Evolutionary conservation across 2,888 invertebrate genomes (phyloP), one percentile per base, ranked within the genome.

Genomic region (Polietes domitor): DNA sequence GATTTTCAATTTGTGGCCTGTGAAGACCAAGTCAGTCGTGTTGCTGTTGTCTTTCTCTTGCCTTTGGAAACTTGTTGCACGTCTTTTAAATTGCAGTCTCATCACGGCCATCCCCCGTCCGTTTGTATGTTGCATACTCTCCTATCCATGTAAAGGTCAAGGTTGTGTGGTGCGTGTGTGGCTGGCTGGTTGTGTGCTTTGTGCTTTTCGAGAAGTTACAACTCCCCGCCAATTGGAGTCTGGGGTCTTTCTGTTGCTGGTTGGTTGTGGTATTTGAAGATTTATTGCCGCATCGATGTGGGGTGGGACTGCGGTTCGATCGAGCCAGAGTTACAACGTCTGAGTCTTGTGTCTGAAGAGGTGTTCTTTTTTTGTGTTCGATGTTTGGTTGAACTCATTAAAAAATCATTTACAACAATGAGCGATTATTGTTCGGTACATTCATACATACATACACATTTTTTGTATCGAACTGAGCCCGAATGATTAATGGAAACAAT

Each of bases 61-160:
- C 21, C 37, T 19, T 70, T 63, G 5, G 65, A 82, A 83, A 83
- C 82, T 61, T 76, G 83, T 79, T 73, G 73, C 76, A n/a, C n/a
- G 68, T 73, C 61, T 43, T 17, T 41, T 37, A 68, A 61, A 68
- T 70, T 75, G 37, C 61, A 61, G 74, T 43, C 61, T 58, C 79
- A 74, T 32, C 76, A 58, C 71, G 43, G 50, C 19, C 21, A 76
- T 15, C 0, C n/a, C n/a, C n/a, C 61, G n/a, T 47, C 41, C n/a
- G 47, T 47, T 50, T n/a, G n/a, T n/a, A n/a, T n/a, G n/a, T n/a
- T n/a, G n/a, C 24, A 65, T 15, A 10, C n/a, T 21, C 41, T 15
- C 28, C 61, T 41, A 61, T 71, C 12, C 55, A 53, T 74, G 74
- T 74, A 83, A 83, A 83, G 83, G 83, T 83, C 83, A 83, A 83